A percentile compares a stretch with the other conserved stretches of the same genome.
These are phyloP conservation scores for Platysternon megacephalum DNA, from an alignment of 2,113 vertebrate species.

Conservation along the genomic window DNA sequence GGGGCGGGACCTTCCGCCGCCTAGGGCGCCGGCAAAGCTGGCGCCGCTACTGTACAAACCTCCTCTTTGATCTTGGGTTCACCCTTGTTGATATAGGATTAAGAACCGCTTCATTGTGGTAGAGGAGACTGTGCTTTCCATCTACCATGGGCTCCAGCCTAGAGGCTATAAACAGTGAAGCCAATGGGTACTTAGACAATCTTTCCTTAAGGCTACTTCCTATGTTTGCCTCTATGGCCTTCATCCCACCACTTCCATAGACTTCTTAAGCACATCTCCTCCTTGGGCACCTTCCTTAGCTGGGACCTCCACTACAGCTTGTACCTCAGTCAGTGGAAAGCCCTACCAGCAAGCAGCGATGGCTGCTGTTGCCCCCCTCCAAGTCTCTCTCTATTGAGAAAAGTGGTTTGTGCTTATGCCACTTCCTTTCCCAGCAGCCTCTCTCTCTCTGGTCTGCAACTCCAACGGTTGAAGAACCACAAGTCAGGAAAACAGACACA, in stretches of 20 bases:
- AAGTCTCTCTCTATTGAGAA: neutral
- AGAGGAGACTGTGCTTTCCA: neutral
- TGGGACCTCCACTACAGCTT: neutral
- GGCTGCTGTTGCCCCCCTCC: neutral
- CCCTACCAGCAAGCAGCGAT: neutral
- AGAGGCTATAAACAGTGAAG: neutral
- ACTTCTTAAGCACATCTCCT: neutral
- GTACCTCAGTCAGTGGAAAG: neutral
- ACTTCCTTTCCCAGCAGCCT: neutral
- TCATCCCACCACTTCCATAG: neutral
- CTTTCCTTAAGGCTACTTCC: neutral
- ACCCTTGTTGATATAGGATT: neutral
- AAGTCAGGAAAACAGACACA: neutral
- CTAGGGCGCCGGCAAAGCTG: no score
- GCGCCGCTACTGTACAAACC: no score
- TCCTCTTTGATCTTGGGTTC: neutral
- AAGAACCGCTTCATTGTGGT: neutral
- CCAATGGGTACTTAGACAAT: neutral
- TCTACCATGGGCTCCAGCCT: neutral
- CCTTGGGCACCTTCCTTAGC: neutral
- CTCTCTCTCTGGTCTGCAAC: neutral
- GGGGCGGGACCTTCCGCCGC: no score
- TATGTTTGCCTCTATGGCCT: neutral
- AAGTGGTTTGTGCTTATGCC: neutral
- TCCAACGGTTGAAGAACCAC: neutral